phyloP scores from a whole-genome alignment of 2,797 vertebrate species.

The Scyliorhinus canicula region DNA sequence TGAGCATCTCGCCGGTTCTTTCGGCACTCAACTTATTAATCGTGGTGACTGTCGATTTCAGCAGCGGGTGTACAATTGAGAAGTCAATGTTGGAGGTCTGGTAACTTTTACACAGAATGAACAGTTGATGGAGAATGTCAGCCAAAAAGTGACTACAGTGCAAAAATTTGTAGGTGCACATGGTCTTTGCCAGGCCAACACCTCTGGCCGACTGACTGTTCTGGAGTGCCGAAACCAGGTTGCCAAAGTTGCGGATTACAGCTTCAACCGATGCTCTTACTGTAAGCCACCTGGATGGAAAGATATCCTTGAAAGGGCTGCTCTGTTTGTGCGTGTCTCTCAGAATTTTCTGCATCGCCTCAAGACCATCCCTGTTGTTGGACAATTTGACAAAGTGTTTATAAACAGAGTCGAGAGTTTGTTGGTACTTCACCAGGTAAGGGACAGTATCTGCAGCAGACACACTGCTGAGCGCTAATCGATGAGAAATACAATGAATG shows the following conservation, averaged over 20 bases:
- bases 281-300: neutral
- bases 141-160: constrained; percentile 27
- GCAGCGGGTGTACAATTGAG: constrained; percentile 14
- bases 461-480: neutral
- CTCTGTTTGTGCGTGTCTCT: neutral
- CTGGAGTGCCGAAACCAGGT: neutral
- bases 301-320: neutral
- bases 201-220: neutral
- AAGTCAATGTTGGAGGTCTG: neutral
- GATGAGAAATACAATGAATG: constrained; percentile 3
- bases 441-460: constrained; percentile 7
- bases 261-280: neutral
- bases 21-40: neutral
- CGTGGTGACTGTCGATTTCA: constrained; percentile 25
- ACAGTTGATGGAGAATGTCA: constrained; percentile 24
- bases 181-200: neutral
- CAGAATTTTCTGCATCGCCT: neutral
- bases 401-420: neutral
- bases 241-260: constrained; percentile 26
- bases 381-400: neutral
- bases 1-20: neutral
- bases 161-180: constrained; percentile 30
- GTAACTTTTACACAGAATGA: constrained; percentile 25
- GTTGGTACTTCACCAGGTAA: constrained; percentile 32
- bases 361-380: neutral